Base-by-base conservation (phyloP, 2,797 vertebrate species). In the Acipenser ruthenus region DNA sequence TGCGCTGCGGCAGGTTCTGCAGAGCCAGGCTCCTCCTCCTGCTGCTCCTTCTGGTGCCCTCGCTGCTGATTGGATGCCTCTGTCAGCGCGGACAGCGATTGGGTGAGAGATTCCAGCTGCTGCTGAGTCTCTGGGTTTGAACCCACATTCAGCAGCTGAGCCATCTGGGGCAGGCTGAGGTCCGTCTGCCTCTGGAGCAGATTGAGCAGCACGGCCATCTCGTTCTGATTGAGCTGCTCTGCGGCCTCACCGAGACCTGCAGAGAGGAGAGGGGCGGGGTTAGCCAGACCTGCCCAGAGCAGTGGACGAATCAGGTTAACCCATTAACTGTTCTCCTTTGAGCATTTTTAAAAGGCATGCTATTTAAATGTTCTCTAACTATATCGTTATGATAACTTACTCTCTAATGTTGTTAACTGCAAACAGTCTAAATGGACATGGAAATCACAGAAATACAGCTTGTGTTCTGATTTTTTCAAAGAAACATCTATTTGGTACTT, bases 181-280 rank as follows among this genome's bases (percentile, higher is more conserved):
- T 98, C 94, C 0, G 93, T 92, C 83, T 98, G 97, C 74, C 95
- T 94, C 87, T 99, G 96, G 67, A 99, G 92, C 78, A 99, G 89
- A 81, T 98, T 98, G 72, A 98, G 74, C 66, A 98, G 85, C 71
- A 99, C 91, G 1, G 97, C 95, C 78, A 98, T 66, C 77, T 98
- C 96, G 0, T 93, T 93, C 85, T 96, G 94, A 81, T 98, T 98
- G 84, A 99, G 80, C 81, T 98, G 96, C 80, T 97, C 96, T 4
- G 95, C 90, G 66, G 93, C 94, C 12, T 91, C 92, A 72, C 92
- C 94, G 37, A 97, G 83, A 75, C 92, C 93, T 93, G 80, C 58
- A 66, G 7, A 62, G 49, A 12, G 49, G 49, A 48, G 23, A 37
- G 4, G 4, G 23, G 23, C 23, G 23, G 23, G 23, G 23, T 37